Percentiles rank a stretch among this genome's conserved stretches.
Evolutionary conservation across 2,888 invertebrate genomes (phyloP).

Genomic region (Proisotoma minuta): DNA sequence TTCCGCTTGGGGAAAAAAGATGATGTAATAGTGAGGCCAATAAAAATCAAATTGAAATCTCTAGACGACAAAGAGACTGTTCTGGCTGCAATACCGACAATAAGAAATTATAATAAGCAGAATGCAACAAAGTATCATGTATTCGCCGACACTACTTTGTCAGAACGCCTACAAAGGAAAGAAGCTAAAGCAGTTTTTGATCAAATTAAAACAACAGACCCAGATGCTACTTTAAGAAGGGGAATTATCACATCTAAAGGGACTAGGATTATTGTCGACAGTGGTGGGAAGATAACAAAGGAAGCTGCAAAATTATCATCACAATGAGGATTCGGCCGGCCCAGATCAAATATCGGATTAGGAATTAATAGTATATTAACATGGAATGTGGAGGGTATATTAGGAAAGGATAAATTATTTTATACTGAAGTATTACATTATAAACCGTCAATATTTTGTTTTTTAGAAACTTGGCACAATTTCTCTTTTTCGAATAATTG

Average conservation of each 20-base stretch:
- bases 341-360: background rate
- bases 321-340: background rate
- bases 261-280: background rate
- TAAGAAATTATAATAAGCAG: background rate
- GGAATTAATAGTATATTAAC: background rate
- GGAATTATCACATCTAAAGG: background rate
- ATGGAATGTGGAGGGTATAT: slow-evolving; percentile 13
- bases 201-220: background rate
- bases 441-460: background rate
- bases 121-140: background rate
- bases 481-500: background rate
- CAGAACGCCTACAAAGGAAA: background rate
- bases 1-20: background rate
- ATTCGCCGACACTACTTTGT: background rate
- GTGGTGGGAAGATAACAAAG: background rate
- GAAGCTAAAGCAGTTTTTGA: background rate
- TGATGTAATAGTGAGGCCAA: background rate
- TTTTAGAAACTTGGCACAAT: slow-evolving; percentile 9
- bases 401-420: background rate
- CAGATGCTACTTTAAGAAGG: background rate
- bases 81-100: too few species aligned
- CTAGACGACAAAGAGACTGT: background rate
- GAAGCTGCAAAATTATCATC: too few species aligned
- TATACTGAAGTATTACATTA: background rate
- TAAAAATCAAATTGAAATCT: background rate